These are phyloP conservation scores for Ditylenchus dipsaci DNA, from an alignment of 1,140 invertebrate genomes.

Conservation along the genomic window DNA sequence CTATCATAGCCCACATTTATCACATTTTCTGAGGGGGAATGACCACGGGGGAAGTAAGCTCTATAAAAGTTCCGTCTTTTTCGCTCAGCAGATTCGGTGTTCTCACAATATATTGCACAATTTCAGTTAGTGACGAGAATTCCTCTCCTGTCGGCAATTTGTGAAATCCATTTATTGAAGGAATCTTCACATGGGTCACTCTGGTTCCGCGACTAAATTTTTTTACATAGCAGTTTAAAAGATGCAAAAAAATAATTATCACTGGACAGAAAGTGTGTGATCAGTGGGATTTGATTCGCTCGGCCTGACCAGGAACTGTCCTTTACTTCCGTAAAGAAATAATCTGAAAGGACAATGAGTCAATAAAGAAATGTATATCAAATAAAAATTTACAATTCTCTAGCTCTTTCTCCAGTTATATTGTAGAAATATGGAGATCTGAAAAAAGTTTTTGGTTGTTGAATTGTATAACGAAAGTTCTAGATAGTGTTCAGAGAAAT, in stretches of 20 bases:
- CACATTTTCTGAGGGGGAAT: constrained; percentile 27
- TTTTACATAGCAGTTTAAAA: not conserved
- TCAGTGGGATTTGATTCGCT: constrained; percentile 35
- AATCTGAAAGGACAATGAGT: not conserved
- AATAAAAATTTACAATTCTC: constrained; percentile 17
- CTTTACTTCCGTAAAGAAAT: constrained; percentile 41
- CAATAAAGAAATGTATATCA: no score
- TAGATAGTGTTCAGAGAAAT: no score
- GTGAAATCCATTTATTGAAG: constrained; percentile 18
- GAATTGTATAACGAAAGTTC: no score
- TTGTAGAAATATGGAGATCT: constrained; percentile 33
- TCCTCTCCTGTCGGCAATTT: constrained; percentile 43
- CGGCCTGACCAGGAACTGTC: constrained; percentile 26
- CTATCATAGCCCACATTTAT: constrained; percentile 23
- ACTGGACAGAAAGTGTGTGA: constrained; percentile 44
- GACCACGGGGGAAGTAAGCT: constrained; percentile 12
- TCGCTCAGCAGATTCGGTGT: constrained; percentile 31
- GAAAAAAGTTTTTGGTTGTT: not conserved
- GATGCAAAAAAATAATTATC: constrained; percentile 17
- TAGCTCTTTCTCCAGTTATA: constrained; percentile 39
- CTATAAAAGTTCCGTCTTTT: constrained; percentile 30
- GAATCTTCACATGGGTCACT: constrained; percentile 43
- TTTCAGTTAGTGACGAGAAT: constrained; percentile 23
- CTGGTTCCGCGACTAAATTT: constrained; percentile 39
- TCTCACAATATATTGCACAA: constrained; percentile 25